Percentiles rank a stretch among this genome's conserved stretches.
Conservation (phyloP, 2,888 invertebrate species). For the Brenthis ino region DNA sequence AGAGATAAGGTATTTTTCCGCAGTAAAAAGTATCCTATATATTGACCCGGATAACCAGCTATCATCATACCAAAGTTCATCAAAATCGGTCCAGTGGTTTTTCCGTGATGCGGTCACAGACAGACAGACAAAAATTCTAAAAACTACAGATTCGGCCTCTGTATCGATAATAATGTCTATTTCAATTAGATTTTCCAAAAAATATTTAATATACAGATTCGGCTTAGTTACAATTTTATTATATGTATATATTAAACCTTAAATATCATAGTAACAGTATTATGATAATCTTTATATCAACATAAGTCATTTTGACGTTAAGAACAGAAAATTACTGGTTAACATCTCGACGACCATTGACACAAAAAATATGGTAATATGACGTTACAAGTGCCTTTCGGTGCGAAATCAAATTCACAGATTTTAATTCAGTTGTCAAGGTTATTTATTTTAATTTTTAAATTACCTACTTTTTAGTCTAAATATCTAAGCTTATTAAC, state of each 20-base stretch:
- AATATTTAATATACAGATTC: too few species aligned
- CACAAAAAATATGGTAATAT: constrained; percentile 41
- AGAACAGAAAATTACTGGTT: constrained; percentile 46
- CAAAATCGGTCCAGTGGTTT: too few species aligned
- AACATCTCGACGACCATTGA: constrained; percentile 37
- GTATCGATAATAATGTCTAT: too few species aligned
- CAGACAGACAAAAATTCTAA: too few species aligned
- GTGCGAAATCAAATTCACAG: constrained; percentile 6
- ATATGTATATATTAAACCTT: not conserved
- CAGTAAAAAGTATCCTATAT: not conserved
- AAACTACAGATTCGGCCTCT: too few species aligned
- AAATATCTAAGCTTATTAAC: not conserved
- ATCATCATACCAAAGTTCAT: too few species aligned
- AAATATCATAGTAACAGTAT: not conserved
- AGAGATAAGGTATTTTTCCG: too few species aligned
- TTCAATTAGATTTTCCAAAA: too few species aligned
- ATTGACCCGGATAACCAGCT: too few species aligned
- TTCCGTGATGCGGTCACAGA: too few species aligned
- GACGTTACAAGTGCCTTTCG: constrained; percentile 10
- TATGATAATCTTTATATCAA: constrained; percentile 15
- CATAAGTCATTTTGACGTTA: constrained; percentile 44
- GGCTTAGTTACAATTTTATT: too few species aligned
- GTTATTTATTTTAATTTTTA: not conserved
- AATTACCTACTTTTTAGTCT: not conserved
- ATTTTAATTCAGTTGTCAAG: constrained; percentile 15